Conservation (phyloP, 2,888 invertebrate species). For the Aleiodes alternator region DNA sequence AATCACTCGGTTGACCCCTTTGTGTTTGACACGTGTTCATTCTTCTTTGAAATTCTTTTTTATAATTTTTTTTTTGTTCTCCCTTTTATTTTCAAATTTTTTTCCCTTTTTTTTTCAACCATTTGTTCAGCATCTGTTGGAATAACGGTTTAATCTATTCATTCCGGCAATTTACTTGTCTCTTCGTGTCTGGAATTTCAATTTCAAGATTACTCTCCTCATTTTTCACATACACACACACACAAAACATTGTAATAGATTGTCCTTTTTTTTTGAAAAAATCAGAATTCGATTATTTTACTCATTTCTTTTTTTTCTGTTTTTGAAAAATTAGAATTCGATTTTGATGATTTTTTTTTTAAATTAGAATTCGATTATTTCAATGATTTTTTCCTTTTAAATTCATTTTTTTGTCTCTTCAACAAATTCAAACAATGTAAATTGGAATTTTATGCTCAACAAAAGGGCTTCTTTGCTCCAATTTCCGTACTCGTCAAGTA, state of each 20-base stretch:
- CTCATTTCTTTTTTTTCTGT: background rate
- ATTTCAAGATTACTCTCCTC: constrained; percentile 28
- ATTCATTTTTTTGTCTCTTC: background rate
- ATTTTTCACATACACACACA: background rate
- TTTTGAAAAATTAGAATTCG: background rate
- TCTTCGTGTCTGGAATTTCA: constrained; percentile 41
- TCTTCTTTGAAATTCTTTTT: background rate
- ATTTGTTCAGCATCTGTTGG: constrained; percentile 28
- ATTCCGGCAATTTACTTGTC: constrained; percentile 36
- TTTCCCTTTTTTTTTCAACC: constrained; percentile 2
- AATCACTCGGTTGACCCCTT: constrained; percentile 8
- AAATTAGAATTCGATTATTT: background rate
- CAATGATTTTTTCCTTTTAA: too few relatives aligned
- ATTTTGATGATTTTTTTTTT: constrained; percentile 3
- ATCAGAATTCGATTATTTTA: background rate
- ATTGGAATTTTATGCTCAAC: constrained; percentile 1
- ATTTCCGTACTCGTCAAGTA: constrained; percentile 24
- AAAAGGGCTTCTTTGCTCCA: constrained; percentile 33
- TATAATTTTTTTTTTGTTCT: constrained; percentile 16
- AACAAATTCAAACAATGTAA: background rate
- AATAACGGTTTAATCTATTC: constrained; percentile 33
- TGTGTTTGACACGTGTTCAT: constrained; percentile 15
- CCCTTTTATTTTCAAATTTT: background rate
- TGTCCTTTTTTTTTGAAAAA: too few relatives aligned
- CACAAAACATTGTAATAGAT: too few relatives aligned